These are phyloP conservation scores for Drosophila nebulosa DNA, from an alignment of 1,140 invertebrate genomes.

Conservation along the genomic window DNA sequence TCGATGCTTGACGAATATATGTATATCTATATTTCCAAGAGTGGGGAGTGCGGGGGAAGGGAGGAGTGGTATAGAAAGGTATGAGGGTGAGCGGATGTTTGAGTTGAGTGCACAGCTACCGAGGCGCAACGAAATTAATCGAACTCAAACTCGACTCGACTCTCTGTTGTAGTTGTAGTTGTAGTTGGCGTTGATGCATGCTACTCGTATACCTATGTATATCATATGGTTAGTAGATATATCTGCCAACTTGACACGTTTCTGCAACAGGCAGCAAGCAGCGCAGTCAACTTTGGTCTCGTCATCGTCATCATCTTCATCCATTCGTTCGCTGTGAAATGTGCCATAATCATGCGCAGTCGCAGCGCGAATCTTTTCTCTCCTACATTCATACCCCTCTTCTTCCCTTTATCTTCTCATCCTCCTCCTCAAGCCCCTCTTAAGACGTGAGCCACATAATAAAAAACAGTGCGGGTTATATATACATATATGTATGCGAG, in stretches of 20 bases:
- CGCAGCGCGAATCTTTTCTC: conserved; percentile 64
- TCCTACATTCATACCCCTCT: neutral
- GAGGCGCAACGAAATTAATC: conserved; percentile 77
- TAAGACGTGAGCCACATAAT: conserved; percentile 71
- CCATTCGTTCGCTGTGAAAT: conserved; percentile 39
- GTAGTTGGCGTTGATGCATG: neutral
- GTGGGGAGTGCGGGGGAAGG: neutral
- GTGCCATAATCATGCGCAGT: conserved; percentile 76
- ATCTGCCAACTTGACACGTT: conserved; percentile 75
- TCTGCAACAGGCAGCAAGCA: conserved; percentile 55
- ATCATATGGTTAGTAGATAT: conserved; percentile 35
- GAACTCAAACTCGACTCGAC: conserved; percentile 41
- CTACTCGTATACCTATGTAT: neutral
- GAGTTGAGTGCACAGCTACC: conserved; percentile 75
- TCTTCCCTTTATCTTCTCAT: too few species aligned
- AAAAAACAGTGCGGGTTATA: conserved; percentile 55
- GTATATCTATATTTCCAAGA: neutral
- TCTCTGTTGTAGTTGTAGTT: conserved; percentile 2
- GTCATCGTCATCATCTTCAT: conserved; percentile 40
- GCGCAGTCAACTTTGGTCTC: conserved; percentile 46
- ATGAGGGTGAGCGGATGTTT: conserved; percentile 60
- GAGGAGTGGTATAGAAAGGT: neutral
- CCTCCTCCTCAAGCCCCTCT: neutral
- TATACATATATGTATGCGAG: conserved; percentile 5
- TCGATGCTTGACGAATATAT: conserved; percentile 1